These are phyloP conservation scores for Cavia aperea DNA, from an alignment of 2,113 vertebrate species.

Conservation along the genomic window DNA sequence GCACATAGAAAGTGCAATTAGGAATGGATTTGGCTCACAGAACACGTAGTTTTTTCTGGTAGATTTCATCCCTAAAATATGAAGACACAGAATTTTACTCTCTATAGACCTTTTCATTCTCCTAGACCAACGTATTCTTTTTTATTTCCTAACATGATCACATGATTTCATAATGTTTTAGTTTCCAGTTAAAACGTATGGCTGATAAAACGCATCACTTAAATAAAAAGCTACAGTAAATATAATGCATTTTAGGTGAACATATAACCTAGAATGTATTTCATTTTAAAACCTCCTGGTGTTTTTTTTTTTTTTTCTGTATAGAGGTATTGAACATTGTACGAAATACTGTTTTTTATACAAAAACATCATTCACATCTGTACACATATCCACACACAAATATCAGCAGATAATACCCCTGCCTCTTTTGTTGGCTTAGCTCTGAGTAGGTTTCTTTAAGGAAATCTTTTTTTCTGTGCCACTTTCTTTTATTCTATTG, in stretches of 20 bases:
- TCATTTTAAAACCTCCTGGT: constrained; percentile 1
- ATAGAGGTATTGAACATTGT: not conserved
- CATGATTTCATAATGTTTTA: constrained; percentile 16
- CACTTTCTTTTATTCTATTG: not conserved
- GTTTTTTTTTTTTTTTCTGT: not conserved
- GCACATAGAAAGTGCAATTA: constrained; percentile 48
- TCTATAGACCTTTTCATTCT: not conserved
- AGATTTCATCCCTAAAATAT: not conserved
- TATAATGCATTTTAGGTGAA: constrained; percentile 22
- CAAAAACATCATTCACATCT: not conserved
- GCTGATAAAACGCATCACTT: not conserved
- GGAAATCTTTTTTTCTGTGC: not conserved
- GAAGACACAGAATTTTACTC: not conserved
- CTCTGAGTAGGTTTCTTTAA: accelerated
- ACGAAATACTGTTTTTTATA: not conserved
- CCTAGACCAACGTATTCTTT: not conserved
- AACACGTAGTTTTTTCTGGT: not conserved
- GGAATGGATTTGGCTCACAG: not conserved
- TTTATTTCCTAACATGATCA: not conserved
- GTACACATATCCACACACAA: accelerated
- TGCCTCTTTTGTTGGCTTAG: not conserved
- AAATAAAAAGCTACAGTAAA: constrained; percentile 8
- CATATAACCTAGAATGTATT: not conserved
- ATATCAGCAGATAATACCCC: accelerated
- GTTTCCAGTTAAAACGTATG: not conserved